These are phyloP conservation scores for Nephrotoma guestfalica DNA, from an alignment of 2,888 invertebrate genomes.

Conservation along the genomic window DNA sequence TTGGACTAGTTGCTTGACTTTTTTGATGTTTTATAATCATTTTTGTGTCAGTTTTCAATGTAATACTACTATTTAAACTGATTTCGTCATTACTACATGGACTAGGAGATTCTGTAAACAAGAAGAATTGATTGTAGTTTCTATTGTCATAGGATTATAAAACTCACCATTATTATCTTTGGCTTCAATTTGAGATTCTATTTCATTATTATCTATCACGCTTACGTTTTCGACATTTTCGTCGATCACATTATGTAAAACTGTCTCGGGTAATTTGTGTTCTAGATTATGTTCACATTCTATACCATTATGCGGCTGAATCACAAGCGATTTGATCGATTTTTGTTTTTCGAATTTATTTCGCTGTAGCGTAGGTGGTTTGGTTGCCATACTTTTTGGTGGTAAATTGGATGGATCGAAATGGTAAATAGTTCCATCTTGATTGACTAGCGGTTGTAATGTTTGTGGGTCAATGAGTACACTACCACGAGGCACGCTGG, in stretches of 20 bases:
- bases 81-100: background rate
- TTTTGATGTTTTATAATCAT: conserved; percentile 22
- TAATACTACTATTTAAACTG: background rate
- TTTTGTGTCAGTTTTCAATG: background rate
- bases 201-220: conserved; percentile 7
- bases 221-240: background rate
- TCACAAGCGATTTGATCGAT: conserved; percentile 2
- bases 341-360: conserved; percentile 9
- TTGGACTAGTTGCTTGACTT: conserved; percentile 33
- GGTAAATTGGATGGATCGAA: conserved; percentile 34
- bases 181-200: conserved; percentile 5
- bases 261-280: background rate
- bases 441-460: conserved; percentile 34
- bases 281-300: background rate
- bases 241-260: background rate
- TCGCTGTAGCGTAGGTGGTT: conserved; percentile 5
- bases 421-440: conserved; percentile 34
- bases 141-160: background rate
- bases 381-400: conserved; percentile 15
- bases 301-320: background rate
- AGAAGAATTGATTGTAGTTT: background rate
- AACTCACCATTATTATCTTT: conserved; percentile 3
- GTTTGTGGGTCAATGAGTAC: conserved; percentile 69
- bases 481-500: conserved; percentile 74
- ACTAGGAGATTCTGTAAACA: background rate